phyloP scores from a whole-genome alignment of 2,113 vertebrate species.

The Phoenicopterus ruber region DNA sequence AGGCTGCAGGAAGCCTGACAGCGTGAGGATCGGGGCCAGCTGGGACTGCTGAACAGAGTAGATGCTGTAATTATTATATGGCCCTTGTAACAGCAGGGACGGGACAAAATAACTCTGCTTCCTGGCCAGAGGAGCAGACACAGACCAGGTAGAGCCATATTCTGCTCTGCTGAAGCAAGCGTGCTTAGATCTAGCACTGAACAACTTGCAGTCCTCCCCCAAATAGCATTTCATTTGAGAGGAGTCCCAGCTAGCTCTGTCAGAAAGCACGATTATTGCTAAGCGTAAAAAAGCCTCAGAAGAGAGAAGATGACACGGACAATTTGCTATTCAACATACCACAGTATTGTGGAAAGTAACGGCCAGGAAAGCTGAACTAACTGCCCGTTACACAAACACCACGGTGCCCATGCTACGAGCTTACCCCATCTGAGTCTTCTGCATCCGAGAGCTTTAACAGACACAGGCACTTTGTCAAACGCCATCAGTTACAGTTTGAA shows the following conservation, averaged over 20 bases:
- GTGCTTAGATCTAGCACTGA: background rate
- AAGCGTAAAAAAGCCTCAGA: background rate
- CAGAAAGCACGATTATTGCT: background rate
- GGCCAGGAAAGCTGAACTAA: background rate
- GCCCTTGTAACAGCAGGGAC: background rate
- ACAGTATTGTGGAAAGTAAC: background rate
- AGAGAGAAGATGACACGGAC: background rate
- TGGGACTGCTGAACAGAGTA: background rate
- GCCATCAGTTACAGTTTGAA: background rate
- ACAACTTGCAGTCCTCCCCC: background rate
- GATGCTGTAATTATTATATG: background rate
- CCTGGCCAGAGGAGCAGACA: background rate
- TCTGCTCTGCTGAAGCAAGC: background rate
- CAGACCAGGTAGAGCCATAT: background rate
- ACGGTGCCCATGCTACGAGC: fast-evolving
- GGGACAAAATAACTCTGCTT: background rate
- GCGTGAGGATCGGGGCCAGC: background rate
- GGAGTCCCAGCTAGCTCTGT: background rate
- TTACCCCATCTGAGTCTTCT: background rate
- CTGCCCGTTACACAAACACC: background rate
- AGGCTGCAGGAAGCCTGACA: background rate
- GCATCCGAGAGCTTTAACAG: background rate
- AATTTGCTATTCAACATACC: background rate
- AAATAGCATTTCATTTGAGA: background rate
- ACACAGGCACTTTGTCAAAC: background rate